These are phyloP conservation scores for Nephrotoma flavescens DNA, from an alignment of 2,888 invertebrate species.

Conservation along the genomic window DNA sequence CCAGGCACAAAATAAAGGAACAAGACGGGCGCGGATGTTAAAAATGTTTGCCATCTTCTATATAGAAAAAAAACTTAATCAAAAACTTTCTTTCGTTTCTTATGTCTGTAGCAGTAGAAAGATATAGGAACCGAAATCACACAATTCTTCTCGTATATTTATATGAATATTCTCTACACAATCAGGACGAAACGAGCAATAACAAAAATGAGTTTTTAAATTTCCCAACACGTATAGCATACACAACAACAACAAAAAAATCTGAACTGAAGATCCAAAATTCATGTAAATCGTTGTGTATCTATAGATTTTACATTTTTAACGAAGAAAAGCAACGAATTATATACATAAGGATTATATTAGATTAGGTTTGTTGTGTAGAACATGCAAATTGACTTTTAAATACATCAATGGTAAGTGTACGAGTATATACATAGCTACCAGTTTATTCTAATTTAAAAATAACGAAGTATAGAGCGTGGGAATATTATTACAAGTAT, in stretches of 20 bases:
- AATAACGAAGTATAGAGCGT: not conserved
- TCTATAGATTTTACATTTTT: not conserved
- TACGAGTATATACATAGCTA: not conserved
- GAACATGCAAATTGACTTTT: not conserved
- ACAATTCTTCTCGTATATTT: not conserved
- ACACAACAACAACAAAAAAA: not conserved
- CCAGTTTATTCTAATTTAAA: not conserved
- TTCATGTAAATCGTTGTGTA: not conserved
- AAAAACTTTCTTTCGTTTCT: not conserved
- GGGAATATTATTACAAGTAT: not conserved
- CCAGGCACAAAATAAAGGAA: not conserved
- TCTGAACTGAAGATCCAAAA: not conserved
- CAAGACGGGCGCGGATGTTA: not conserved
- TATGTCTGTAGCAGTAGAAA: not conserved
- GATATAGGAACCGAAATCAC: not conserved
- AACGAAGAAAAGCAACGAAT: not conserved
- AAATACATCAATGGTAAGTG: not conserved
- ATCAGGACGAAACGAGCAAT: not conserved
- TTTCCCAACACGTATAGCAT: not conserved
- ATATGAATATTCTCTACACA: not conserved
- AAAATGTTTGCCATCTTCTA: not conserved
- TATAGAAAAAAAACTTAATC: not conserved
- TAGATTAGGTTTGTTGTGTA: not conserved
- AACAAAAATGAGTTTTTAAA: not conserved
- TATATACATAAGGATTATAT: not conserved